Evolutionary conservation across 2,888 invertebrate genomes (phyloP).

Genomic region (Tinea pellionella): DNA sequence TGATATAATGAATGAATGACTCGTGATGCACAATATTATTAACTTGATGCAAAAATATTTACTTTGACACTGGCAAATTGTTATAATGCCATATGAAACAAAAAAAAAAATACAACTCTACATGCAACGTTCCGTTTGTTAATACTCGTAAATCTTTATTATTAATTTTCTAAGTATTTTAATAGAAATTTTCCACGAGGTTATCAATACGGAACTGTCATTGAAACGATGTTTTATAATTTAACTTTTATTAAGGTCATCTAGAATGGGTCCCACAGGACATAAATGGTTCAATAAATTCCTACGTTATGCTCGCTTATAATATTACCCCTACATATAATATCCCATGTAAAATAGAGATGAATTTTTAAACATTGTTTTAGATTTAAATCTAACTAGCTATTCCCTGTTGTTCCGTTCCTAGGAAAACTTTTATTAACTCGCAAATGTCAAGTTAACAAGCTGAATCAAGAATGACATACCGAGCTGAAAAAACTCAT

Average conservation of each 20-base stretch:
- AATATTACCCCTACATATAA: not conserved
- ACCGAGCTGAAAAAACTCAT: no score
- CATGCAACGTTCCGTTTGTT: no score
- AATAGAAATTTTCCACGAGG: not conserved
- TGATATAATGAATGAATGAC: no score
- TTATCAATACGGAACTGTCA: not conserved
- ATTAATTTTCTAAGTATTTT: not conserved
- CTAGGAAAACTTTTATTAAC: no score
- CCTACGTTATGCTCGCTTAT: not conserved
- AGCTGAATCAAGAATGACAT: no score
- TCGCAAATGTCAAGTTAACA: no score
- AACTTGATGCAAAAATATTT: no score
- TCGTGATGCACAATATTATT: no score
- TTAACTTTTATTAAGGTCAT: conserved; percentile 10
- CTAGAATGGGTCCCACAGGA: not conserved
- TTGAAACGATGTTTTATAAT: not conserved
- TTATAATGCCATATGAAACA: no score
- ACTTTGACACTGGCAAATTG: no score
- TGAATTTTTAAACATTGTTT: not conserved
- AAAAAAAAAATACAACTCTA: no score
- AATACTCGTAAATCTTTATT: not conserved
- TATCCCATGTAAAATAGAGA: not conserved
- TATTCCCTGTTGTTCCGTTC: no score
- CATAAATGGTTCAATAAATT: conserved; percentile 1
- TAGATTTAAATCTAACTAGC: not conserved